Conservation (phyloP, 2,888 invertebrate species). For the Melanchra persicariae region DNA sequence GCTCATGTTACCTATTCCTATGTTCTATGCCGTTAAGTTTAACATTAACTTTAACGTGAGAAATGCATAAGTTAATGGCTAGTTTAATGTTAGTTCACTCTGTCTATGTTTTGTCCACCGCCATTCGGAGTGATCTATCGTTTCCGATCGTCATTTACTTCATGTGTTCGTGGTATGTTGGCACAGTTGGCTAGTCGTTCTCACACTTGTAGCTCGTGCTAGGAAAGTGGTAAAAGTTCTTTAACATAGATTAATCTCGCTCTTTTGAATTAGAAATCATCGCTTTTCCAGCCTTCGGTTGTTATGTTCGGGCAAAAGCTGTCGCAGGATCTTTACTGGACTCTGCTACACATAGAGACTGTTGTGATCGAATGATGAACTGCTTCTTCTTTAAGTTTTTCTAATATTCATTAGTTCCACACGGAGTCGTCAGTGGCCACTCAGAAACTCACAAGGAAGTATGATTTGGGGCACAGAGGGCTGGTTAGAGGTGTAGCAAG, state of each 20-base stretch:
- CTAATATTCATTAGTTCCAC: no score
- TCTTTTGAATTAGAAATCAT: slow-evolving; percentile 18
- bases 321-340: background rate
- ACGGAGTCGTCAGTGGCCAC: no score
- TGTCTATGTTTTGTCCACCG: slow-evolving; percentile 18
- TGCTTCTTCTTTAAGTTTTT: no score
- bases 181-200: slow-evolving; percentile 30
- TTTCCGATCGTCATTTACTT: slow-evolving; percentile 49
- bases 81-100: slow-evolving; percentile 20
- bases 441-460: no score
- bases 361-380: no score
- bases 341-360: no score
- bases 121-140: slow-evolving; percentile 31
- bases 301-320: background rate
- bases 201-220: slow-evolving; percentile 32
- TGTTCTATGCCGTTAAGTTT: slow-evolving; percentile 16
- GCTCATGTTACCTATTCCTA: background rate
- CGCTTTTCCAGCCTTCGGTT: background rate
- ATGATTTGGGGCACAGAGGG: no score
- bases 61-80: slow-evolving; percentile 19
- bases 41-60: slow-evolving; percentile 21
- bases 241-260: background rate
- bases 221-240: slow-evolving; percentile 41
- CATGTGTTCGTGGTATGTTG: slow-evolving; percentile 1
- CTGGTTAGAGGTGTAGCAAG: no score